Conservation (phyloP, 2,797 vertebrate genomes). For the Betta splendens region DNA sequence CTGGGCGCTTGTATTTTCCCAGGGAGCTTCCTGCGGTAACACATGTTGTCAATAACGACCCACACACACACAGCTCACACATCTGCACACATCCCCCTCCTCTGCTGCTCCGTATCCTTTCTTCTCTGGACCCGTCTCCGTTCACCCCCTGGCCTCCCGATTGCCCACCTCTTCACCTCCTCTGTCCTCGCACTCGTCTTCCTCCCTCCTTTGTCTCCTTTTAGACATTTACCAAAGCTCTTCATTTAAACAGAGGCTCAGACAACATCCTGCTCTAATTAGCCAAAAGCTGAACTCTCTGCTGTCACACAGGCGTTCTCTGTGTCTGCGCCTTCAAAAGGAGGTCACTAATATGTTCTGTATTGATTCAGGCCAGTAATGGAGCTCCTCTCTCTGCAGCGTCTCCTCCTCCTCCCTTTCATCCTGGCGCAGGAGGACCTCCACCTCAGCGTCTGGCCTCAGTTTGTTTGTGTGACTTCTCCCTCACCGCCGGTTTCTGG, state of each 20-base stretch:
- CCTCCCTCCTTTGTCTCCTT: neutral
- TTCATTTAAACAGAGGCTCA: neutral
- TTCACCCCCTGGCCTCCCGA: constrained; percentile 37
- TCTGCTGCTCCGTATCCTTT: constrained; percentile 54
- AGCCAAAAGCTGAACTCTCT: neutral
- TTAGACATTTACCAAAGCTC: no score
- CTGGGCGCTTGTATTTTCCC: constrained; percentile 66
- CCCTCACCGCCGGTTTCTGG: constrained; percentile 53
- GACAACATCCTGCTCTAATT: neutral
- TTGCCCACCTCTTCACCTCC: neutral
- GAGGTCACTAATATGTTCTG: neutral
- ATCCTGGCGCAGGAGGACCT: constrained; percentile 41
- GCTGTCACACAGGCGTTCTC: neutral
- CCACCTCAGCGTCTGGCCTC: constrained; percentile 49
- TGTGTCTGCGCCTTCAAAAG: neutral
- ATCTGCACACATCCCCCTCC: constrained; percentile 41
- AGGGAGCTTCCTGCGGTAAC: constrained; percentile 76
- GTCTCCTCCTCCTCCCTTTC: constrained; percentile 42
- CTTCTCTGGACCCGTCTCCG: constrained; percentile 34
- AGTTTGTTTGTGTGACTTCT: constrained; percentile 62
- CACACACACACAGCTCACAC: constrained; percentile 29
- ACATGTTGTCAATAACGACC: constrained; percentile 79
- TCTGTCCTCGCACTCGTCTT: neutral
- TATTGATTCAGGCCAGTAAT: neutral
- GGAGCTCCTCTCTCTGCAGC: neutral